Evolutionary conservation across 2,113 vertebrate species (phyloP), one percentile per base, ranked within the genome.

Genomic region (Scortum barcoo): DNA sequence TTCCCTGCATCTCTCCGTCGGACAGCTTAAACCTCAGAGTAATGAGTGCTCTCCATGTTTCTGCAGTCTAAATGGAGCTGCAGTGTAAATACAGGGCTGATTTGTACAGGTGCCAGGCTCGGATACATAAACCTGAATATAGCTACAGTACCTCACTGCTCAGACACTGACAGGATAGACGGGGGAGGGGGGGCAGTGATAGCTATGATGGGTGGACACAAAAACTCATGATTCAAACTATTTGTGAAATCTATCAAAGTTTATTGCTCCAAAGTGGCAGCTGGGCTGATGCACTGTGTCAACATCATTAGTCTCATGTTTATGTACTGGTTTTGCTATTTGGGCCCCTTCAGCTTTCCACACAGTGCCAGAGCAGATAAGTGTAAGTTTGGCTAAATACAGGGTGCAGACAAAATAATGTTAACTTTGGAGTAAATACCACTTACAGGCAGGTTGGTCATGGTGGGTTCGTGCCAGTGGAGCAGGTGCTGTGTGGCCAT

Each of bases 21-120:
- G 80, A 90, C 84, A 86, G 84, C 84, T 91, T 78, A 90, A 92
- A 94, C 93, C 93, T 94, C 93, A 92, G 83, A 83, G 91, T 95
- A 95, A 95, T 95, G 92, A 95, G 89, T 83, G 95, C 86, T 90
- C 91, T 93, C 72, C 73, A 48, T 89, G 86, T 86, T 89, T 70
- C 87, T 83, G 84, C 60, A 78, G 86, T 88, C 92, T 91, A 93
- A 94, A 93, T 85, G 83, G 85, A 88, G 93, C 85, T 89, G 83
- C 88, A 79, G 88, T 26, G 84, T 90, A 92, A 93, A 89, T 84
- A 90, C 88, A 91, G 83, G 86, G 71, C 89, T 89, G 88, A 80
- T 85, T 19, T 87, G 91, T 83, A 69, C 84, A 88, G 89, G 89
- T 92, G 90, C 92, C 91, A 90, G 83, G 57, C 78, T 76, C 22